Evolutionary conservation across 2,888 invertebrate genomes (phyloP).

Genomic region (Hoplodrina blanda): DNA sequence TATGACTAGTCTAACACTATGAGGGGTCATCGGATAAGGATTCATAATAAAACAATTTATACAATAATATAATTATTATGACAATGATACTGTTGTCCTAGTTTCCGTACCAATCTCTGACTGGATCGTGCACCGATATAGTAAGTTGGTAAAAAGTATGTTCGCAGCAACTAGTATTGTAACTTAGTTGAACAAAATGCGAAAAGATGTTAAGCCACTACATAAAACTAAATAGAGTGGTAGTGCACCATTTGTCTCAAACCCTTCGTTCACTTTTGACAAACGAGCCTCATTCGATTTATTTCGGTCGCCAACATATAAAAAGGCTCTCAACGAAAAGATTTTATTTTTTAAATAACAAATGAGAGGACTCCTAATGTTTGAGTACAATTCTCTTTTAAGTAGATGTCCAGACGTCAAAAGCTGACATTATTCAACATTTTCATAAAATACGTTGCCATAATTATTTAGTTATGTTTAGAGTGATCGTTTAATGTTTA

Average conservation of each 20-base stretch:
- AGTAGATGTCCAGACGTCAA: slow-evolving; percentile 43
- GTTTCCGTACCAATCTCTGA: background rate
- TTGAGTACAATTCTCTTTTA: slow-evolving; percentile 39
- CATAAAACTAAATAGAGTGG: slow-evolving; percentile 8
- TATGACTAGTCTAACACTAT: background rate
- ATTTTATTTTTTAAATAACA: slow-evolving; percentile 43
- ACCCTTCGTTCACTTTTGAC: slow-evolving; percentile 37
- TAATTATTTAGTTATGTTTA: slow-evolving; percentile 34
- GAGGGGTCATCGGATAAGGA: background rate
- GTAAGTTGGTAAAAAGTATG: background rate
- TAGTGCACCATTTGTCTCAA: slow-evolving; percentile 42
- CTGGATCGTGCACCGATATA: background rate
- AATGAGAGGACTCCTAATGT: slow-evolving; percentile 28
- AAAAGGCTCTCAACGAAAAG: slow-evolving; percentile 34
- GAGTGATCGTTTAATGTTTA: slow-evolving; percentile 18
- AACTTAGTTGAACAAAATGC: background rate
- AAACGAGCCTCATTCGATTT: slow-evolving; percentile 45
- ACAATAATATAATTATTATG: background rate
- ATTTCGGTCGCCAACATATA: slow-evolving; percentile 34
- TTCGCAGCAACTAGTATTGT: background rate
- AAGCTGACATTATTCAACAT: slow-evolving; percentile 31
- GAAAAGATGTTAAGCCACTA: background rate
- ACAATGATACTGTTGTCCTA: background rate
- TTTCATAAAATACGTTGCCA: slow-evolving; percentile 29
- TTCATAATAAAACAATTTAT: no score